These are phyloP conservation scores for Odontothrips loti DNA, from an alignment of 2,888 invertebrate genomes.

Conservation along the genomic window DNA sequence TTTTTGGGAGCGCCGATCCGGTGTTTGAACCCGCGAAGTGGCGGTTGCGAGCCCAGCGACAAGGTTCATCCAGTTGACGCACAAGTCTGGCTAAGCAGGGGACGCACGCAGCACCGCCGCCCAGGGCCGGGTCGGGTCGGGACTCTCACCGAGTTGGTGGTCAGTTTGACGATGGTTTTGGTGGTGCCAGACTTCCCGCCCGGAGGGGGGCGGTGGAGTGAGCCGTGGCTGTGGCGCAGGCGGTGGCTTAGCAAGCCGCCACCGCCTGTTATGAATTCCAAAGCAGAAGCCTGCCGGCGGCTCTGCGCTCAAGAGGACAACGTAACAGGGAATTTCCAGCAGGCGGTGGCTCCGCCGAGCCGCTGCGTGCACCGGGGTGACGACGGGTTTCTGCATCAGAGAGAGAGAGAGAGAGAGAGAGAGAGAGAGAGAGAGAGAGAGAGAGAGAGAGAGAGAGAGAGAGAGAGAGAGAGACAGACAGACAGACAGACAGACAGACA, in stretches of 20 bases:
- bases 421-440: conserved; percentile 11
- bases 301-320: too few species aligned
- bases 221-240: neutral
- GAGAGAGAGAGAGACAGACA: conserved; percentile 6
- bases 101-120: neutral
- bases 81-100: too few species aligned
- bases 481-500: neutral
- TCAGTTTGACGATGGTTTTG: neutral
- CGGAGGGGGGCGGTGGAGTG: neutral
- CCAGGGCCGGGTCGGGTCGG: neutral
- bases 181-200: neutral
- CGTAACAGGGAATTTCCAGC: too few species aligned
- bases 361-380: too few species aligned
- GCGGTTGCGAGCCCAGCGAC: too few species aligned
- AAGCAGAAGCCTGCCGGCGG: neutral
- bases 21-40: too few species aligned
- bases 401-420: neutral
- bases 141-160: neutral
- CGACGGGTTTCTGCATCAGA: too few species aligned
- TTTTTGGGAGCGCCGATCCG: too few species aligned
- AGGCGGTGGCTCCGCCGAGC: too few species aligned
- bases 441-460: conserved; percentile 11
- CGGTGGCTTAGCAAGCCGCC: neutral
- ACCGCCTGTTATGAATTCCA: neutral
- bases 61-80: too few species aligned